phyloP scores from a whole-genome alignment of 2,888 invertebrate species.

The Neoaliturus tenellus region DNA sequence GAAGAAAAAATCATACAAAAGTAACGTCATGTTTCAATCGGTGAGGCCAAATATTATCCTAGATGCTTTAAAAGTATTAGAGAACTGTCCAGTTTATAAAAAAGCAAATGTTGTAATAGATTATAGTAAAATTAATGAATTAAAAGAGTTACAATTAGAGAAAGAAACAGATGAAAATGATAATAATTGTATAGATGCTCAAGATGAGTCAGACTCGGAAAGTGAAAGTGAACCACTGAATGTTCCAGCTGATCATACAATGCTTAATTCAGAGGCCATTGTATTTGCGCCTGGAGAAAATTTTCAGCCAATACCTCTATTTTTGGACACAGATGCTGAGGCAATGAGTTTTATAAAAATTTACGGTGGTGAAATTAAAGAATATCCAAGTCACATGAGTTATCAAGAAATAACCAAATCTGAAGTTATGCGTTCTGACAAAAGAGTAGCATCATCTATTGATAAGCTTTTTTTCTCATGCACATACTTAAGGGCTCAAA shows the following conservation, averaged over 20 bases:
- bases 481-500: not conserved
- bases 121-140: not conserved
- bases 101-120: not conserved
- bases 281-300: constrained; percentile 57
- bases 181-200: not conserved
- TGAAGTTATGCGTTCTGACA: constrained; percentile 54
- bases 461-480: not conserved
- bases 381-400: constrained; percentile 36
- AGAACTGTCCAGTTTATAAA: not conserved
- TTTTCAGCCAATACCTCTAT: constrained; percentile 50
- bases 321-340: constrained; percentile 44
- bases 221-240: constrained; percentile 41
- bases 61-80: constrained; percentile 35
- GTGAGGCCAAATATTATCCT: constrained; percentile 42
- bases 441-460: not conserved
- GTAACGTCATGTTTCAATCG: constrained; percentile 1
- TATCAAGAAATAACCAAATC: constrained; percentile 51
- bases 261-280: constrained; percentile 12
- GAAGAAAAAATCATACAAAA: constrained; percentile 2
- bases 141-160: not conserved
- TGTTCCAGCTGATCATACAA: not conserved
- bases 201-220: not conserved
- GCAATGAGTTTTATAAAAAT: constrained; percentile 56
- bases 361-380: constrained; percentile 49
- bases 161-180: not conserved